These are phyloP conservation scores for Typhlomys cinereus DNA, from an alignment of 2,113 vertebrate genomes.

Conservation along the genomic window DNA sequence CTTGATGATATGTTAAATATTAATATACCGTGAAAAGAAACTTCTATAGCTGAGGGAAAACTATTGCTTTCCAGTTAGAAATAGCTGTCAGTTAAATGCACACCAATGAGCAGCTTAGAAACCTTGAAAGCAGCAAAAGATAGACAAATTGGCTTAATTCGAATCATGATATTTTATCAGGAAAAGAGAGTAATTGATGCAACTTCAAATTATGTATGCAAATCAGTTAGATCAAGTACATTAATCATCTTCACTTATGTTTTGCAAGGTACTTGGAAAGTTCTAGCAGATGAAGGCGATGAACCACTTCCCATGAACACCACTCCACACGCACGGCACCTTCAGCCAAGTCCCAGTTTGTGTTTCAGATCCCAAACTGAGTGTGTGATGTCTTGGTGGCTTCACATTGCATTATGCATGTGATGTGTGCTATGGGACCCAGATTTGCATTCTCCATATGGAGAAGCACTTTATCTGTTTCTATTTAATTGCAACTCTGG, in stretches of 20 bases:
- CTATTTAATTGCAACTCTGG: background rate
- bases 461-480: conserved; percentile 44
- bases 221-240: background rate
- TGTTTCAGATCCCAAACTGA: background rate
- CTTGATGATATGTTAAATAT: background rate
- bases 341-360: background rate
- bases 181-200: conserved; percentile 11
- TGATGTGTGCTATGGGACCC: background rate
- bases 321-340: background rate
- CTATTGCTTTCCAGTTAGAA: conserved; percentile 1
- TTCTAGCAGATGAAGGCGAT: conserved; percentile 10
- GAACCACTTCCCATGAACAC: background rate
- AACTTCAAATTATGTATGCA: conserved; percentile 53
- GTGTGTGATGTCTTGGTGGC: conserved; percentile 33
- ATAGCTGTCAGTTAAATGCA: conserved; percentile 51
- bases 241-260: conserved; percentile 25
- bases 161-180: conserved; percentile 23
- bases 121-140: conserved; percentile 66
- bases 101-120: conserved; percentile 38
- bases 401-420: background rate
- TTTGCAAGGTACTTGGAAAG: conserved; percentile 35
- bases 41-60: background rate
- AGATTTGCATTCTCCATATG: background rate
- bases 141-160: conserved; percentile 69
- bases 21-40: background rate